These are phyloP conservation scores for Muricea muricata DNA, from an alignment of 92 coral and sea anemone genomes.

Conservation along the genomic window DNA sequence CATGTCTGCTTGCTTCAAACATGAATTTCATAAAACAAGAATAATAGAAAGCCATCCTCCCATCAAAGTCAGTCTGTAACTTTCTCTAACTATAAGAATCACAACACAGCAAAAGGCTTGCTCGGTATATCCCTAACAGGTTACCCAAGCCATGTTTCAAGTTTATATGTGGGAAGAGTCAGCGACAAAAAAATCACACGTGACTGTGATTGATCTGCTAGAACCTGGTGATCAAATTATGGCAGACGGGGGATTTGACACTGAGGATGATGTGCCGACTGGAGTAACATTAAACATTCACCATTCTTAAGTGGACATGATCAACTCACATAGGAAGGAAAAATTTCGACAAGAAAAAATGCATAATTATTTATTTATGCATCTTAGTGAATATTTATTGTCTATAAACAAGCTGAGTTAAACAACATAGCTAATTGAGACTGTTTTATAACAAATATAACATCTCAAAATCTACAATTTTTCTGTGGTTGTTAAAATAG, in stretches of 20 bases:
- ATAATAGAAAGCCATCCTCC: constrained; percentile 14
- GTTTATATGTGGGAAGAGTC: neutral
- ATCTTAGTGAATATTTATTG: constrained; percentile 22
- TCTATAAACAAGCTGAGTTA: neutral
- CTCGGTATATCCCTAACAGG: constrained; percentile 21
- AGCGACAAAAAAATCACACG: constrained; percentile 47
- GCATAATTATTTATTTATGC: too few relatives aligned
- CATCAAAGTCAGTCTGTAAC: constrained; percentile 20
- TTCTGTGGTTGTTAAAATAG: too few relatives aligned
- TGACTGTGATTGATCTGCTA: constrained; percentile 19
- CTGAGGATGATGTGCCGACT: constrained; percentile 5
- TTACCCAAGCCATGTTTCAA: neutral
- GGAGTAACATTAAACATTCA: constrained; percentile 27
- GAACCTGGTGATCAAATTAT: constrained; percentile 23
- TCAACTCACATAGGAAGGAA: constrained; percentile 24
- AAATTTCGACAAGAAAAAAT: constrained; percentile 12
- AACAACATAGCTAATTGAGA: too few relatives aligned
- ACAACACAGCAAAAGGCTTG: constrained; percentile 37
- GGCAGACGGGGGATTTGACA: constrained; percentile 28
- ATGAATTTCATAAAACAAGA: neutral
- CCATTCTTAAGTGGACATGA: constrained; percentile 16
- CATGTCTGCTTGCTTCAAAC: constrained; percentile 20
- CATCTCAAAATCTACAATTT: too few relatives aligned
- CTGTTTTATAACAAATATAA: too few relatives aligned
- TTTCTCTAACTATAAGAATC: constrained; percentile 27